phyloP scores from a whole-genome alignment of 2,113 vertebrate species.

The Mola mola region DNA sequence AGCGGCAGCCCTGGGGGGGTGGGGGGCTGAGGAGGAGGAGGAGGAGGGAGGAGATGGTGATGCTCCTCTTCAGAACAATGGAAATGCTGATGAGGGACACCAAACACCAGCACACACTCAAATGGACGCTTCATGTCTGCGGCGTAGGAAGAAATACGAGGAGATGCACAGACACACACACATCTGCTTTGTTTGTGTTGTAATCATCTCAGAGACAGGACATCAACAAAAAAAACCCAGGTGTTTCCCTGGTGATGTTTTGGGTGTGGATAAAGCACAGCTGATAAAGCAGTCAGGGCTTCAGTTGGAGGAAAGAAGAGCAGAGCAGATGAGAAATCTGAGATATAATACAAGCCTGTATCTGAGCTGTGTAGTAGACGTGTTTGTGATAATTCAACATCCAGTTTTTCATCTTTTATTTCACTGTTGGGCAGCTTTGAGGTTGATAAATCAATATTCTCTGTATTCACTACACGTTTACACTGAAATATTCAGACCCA shows the following conservation, averaged over 20 bases:
- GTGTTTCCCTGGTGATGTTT: slow-evolving; percentile 73
- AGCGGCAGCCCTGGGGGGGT: slow-evolving; percentile 24
- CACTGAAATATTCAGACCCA: background rate
- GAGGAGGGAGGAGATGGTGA: background rate
- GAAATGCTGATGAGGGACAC: slow-evolving; percentile 60
- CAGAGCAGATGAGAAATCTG: slow-evolving; percentile 1
- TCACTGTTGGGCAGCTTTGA: background rate
- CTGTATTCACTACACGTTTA: background rate
- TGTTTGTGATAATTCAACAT: too few relatives aligned
- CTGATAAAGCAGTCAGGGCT: slow-evolving; percentile 56
- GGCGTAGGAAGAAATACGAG: slow-evolving; percentile 14
- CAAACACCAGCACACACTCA: slow-evolving; percentile 7
- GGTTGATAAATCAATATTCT: background rate
- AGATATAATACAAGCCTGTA: too few relatives aligned
- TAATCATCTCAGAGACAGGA: slow-evolving; percentile 74
- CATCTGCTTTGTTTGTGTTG: slow-evolving; percentile 78
- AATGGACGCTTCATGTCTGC: slow-evolving; percentile 31
- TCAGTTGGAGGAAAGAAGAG: background rate
- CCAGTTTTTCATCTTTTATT: background rate
- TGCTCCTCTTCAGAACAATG: slow-evolving; percentile 40
- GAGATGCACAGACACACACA: slow-evolving; percentile 26
- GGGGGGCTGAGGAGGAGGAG: background rate
- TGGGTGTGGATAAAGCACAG: slow-evolving; percentile 54
- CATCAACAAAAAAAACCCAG: slow-evolving; percentile 76
- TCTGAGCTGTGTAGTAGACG: too few relatives aligned